Evolutionary conservation across 2,797 vertebrate species (phyloP).

Genomic region (Sebastes vulpes): DNA sequence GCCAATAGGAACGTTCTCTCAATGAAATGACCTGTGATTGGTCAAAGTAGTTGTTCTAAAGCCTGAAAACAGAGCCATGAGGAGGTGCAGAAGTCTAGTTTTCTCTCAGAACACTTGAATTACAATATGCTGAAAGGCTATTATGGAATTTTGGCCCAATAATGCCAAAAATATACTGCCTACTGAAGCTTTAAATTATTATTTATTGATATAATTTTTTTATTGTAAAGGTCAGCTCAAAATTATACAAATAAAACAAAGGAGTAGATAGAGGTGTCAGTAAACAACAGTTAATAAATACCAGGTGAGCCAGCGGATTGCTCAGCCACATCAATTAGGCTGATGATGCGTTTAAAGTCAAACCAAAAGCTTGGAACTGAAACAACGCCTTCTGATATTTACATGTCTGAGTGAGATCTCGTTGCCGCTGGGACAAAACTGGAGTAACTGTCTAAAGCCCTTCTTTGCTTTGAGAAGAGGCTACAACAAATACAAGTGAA

Average conservation of each 20-base stretch:
- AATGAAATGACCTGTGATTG: too few species aligned
- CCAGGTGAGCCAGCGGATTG: not conserved
- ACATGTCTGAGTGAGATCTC: not conserved
- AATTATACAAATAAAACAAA: not conserved
- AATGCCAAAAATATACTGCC: too few species aligned
- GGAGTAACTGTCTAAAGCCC: not conserved
- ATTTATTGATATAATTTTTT: not conserved
- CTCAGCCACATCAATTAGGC: not conserved
- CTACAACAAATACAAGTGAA: conserved; percentile 4
- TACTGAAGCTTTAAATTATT: not conserved
- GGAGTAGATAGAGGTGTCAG: not conserved
- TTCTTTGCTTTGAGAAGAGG: not conserved
- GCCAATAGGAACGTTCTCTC: too few species aligned
- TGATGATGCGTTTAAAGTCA: not conserved
- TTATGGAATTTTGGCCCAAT: too few species aligned
- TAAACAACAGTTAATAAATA: not conserved
- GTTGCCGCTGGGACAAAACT: not conserved
- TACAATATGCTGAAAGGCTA: too few species aligned
- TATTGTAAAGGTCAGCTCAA: not conserved
- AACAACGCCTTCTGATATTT: not conserved
- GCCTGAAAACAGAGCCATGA: too few species aligned
- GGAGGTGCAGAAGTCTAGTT: too few species aligned
- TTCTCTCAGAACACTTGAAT: too few species aligned
- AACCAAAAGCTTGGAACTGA: not conserved
- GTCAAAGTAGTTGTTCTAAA: too few species aligned